Conservation (phyloP, 2,113 vertebrate genomes). For the Oryzias melastigma region DNA sequence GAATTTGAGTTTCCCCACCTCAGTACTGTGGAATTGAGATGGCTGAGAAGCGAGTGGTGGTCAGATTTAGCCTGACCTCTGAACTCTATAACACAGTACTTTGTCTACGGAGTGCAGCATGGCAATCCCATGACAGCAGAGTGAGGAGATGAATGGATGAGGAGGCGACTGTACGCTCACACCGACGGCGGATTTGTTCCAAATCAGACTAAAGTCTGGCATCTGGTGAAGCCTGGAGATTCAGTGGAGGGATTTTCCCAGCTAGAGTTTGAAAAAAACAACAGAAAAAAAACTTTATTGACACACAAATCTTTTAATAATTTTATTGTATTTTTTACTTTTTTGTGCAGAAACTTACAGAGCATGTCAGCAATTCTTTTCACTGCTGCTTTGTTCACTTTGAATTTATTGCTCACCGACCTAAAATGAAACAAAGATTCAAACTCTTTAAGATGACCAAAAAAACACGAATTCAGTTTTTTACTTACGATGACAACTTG, state of each 20-base stretch:
- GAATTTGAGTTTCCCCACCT: not conserved
- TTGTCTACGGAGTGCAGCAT: not conserved
- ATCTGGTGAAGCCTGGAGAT: constrained; percentile 39
- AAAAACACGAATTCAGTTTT: constrained; percentile 19
- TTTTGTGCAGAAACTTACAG: constrained; percentile 47
- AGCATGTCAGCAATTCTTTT: constrained; percentile 60
- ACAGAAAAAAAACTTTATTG: constrained; percentile 2
- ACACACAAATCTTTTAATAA: not conserved
- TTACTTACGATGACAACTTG: constrained; percentile 82
- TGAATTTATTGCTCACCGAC: constrained; percentile 61
- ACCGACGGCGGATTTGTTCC: constrained; percentile 26
- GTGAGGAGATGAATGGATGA: not conserved
- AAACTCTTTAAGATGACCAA: no score
- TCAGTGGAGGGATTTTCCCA: constrained; percentile 59
- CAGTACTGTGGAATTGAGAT: not conserved
- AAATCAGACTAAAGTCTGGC: constrained; percentile 61
- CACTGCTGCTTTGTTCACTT: constrained; percentile 64
- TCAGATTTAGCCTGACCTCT: constrained; percentile 18
- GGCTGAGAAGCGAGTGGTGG: not conserved
- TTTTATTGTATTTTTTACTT: no score
- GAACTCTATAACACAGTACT: constrained; percentile 2
- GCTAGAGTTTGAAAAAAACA: constrained; percentile 38
- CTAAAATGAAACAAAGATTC: constrained; percentile 46
- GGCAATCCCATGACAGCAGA: not conserved
- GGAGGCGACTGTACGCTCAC: not conserved